phyloP scores from a whole-genome alignment of 2,797 vertebrate species.

The Tragopan temminckii region DNA sequence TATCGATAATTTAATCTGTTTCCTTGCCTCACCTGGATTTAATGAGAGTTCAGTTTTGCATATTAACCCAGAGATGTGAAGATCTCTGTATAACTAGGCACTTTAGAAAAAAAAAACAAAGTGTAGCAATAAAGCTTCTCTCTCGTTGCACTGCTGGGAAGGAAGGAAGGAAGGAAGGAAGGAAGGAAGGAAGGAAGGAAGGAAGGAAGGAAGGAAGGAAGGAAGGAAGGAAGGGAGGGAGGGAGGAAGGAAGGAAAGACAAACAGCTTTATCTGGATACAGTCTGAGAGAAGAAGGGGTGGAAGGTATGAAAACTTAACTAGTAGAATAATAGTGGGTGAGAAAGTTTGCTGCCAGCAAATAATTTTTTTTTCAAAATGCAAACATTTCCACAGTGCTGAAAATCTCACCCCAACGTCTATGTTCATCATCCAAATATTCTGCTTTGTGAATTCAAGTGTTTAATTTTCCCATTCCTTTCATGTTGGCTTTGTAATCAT shows the following conservation, averaged over 20 bases:
- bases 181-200: background rate
- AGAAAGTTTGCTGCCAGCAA: background rate
- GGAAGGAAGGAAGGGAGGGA: background rate
- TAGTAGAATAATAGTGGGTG: background rate
- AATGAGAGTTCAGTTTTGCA: background rate
- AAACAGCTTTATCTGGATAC: background rate
- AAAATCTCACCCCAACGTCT: background rate
- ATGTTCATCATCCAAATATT: background rate
- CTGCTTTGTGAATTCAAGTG: background rate
- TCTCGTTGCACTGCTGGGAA: background rate
- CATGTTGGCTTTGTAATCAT: background rate
- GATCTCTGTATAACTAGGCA: background rate
- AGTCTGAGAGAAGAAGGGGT: background rate
- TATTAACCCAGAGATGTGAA: background rate
- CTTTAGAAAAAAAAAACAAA: background rate
- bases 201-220: background rate
- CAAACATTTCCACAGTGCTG: background rate
- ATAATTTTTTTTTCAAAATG: background rate
- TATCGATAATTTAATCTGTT: background rate
- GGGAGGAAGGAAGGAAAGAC: background rate
- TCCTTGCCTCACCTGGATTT: background rate
- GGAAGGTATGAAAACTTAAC: background rate
- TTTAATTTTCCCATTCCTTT: constrained; percentile 2
- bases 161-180: background rate
- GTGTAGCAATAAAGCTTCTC: background rate